These are phyloP conservation scores for Parotocinclus haroldoi DNA, from an alignment of 2,797 vertebrate genomes.

Conservation along the genomic window DNA sequence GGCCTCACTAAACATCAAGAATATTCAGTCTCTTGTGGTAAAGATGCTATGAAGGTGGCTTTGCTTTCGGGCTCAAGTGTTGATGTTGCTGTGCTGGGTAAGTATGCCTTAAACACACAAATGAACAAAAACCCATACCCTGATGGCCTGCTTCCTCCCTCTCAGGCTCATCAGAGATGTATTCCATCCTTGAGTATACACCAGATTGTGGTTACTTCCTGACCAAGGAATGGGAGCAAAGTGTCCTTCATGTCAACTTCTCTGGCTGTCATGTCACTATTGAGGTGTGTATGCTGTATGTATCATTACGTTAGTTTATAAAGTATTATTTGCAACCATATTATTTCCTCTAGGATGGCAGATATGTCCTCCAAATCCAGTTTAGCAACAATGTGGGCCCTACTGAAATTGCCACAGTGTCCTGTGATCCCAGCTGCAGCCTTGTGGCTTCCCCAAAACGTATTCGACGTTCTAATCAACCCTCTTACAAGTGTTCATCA, in stretches of 20 bases:
- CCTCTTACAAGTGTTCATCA: not conserved
- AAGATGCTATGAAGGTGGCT: conserved; percentile 23
- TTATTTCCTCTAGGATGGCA: conserved; percentile 11
- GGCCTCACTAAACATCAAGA: not conserved
- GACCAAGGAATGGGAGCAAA: not conserved
- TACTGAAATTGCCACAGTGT: conserved; percentile 8
- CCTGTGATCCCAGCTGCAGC: conserved; percentile 8
- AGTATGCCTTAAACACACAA: not conserved
- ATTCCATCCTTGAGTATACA: not conserved
- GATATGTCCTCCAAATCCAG: conserved; percentile 29
- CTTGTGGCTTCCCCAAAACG: not conserved
- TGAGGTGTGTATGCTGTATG: conserved; percentile 10
- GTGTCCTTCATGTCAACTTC: conserved; percentile 19
- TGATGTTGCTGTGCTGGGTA: conserved; percentile 30
- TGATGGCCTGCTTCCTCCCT: accelerated
- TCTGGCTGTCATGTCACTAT: conserved; percentile 25
- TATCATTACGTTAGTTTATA: too few relatives aligned
- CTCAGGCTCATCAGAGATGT: not conserved
- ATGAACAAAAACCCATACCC: not conserved
- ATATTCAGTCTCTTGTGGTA: conserved; percentile 20
- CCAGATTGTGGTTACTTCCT: conserved; percentile 30
- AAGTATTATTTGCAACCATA: not conserved
- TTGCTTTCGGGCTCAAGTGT: conserved; percentile 13
- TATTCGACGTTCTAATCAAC: not conserved
- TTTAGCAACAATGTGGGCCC: conserved; percentile 8